Evolutionary conservation across 2,888 invertebrate genomes (phyloP).

Genomic region (Fabriciana adippe): DNA sequence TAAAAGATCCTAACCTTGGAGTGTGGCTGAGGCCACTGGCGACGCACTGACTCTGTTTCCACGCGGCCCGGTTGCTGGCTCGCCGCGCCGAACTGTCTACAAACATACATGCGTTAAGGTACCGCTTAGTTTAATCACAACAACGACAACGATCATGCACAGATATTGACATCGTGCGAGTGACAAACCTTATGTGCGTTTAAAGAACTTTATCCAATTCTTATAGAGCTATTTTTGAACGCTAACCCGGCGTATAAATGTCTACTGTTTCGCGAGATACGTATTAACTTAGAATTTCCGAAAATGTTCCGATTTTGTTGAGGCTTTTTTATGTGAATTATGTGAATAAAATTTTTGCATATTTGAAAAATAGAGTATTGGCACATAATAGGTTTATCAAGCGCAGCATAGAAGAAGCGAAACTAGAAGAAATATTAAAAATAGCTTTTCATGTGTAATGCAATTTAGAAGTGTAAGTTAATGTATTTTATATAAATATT

Average conservation of each 20-base stretch:
- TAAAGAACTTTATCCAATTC: neutral
- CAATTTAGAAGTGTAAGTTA: neutral
- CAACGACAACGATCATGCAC: conserved; percentile 41
- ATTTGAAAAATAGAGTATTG: neutral
- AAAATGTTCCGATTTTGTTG: no score
- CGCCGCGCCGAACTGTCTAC: conserved; percentile 95
- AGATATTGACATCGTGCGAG: conserved; percentile 26
- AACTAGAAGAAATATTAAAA: conserved; percentile 6
- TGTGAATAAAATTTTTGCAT: neutral
- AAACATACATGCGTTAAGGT: conserved; percentile 88
- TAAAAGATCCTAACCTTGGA: conserved; percentile 60
- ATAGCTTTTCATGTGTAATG: neutral
- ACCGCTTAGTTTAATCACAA: conserved; percentile 59
- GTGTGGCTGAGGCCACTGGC: conserved; percentile 85
- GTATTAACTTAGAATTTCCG: no score
- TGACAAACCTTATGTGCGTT: conserved; percentile 21
- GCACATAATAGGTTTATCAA: conserved; percentile 17
- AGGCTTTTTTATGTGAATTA: neutral
- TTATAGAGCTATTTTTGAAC: neutral
- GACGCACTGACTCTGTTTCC: conserved; percentile 93
- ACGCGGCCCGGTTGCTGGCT: conserved; percentile 91
- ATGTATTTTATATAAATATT: neutral
- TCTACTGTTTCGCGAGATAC: no score
- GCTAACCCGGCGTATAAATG: no score
- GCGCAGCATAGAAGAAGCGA: conserved; percentile 10